These are phyloP conservation scores for Hermodice carunculata DNA, from an alignment of 2,888 invertebrate species.

Conservation along the genomic window DNA sequence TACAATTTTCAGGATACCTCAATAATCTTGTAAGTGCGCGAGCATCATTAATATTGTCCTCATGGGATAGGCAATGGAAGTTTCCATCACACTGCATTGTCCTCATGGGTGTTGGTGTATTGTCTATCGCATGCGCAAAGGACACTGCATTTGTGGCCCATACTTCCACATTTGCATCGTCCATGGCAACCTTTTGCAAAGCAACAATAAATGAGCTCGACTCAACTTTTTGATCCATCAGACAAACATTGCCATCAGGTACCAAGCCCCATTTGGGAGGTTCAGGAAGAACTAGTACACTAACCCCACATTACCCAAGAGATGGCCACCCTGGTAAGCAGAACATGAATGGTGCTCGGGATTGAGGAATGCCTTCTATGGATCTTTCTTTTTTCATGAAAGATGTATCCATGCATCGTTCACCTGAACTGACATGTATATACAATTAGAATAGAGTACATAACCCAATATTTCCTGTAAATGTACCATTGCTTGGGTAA, in stretches of 20 bases:
- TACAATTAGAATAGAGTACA: no score
- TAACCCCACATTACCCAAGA: neutral
- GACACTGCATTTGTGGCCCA: neutral
- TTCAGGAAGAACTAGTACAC: neutral
- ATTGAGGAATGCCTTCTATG: neutral
- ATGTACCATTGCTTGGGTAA: no score
- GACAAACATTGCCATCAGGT: neutral
- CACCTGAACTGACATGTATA: no score
- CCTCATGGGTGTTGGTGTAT: no score
- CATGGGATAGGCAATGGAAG: no score
- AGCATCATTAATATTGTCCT: no score
- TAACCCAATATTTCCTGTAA: no score
- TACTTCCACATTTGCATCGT: neutral
- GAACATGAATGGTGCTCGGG: neutral
- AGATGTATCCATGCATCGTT: neutral
- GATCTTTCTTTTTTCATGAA: neutral
- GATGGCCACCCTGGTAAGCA: neutral
- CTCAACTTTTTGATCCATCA: neutral
- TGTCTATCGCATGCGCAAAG: neutral
- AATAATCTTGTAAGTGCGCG: no score
- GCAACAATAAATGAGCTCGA: neutral
- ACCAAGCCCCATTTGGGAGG: neutral
- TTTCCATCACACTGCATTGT: no score
- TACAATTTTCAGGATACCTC: no score
- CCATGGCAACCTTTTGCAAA: neutral